These are phyloP conservation scores for Petrolisthes cinctipes DNA, from an alignment of 2,888 invertebrate genomes.

Conservation along the genomic window DNA sequence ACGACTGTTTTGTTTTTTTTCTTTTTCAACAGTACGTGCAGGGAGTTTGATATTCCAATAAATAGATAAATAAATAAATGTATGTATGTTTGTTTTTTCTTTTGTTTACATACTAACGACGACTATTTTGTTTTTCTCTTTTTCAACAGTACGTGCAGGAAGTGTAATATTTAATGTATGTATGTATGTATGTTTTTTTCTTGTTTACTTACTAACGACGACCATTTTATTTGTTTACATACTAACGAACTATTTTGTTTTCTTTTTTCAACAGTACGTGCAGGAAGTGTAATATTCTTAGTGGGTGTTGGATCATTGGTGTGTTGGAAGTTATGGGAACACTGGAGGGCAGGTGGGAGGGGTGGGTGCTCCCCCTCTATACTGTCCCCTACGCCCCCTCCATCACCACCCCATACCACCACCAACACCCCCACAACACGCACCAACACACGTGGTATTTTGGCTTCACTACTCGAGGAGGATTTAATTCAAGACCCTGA, in stretches of 20 bases:
- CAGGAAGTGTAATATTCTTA: conserved; percentile 62
- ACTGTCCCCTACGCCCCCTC: conserved; percentile 32
- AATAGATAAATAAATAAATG: too few relatives aligned
- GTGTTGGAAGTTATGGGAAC: conserved; percentile 63
- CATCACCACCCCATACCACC: conserved; percentile 30
- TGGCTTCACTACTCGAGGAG: conserved; percentile 64
- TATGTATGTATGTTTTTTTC: background rate
- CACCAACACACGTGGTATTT: conserved; percentile 41
- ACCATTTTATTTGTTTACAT: too few relatives aligned
- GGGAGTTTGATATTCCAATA: too few relatives aligned
- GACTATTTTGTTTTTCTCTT: too few relatives aligned
- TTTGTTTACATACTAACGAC: background rate
- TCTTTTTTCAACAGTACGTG: conserved; percentile 50
- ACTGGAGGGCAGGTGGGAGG: conserved; percentile 48
- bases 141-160: too few relatives aligned
- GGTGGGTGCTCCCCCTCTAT: conserved; percentile 38
- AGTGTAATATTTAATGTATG: too few relatives aligned
- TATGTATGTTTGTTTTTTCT: background rate
- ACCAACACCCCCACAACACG: conserved; percentile 19
- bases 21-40: too few relatives aligned
- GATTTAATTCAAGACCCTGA: conserved; percentile 59
- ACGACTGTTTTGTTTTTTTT: too few relatives aligned
- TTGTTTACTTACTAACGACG: background rate
- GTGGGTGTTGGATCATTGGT: conserved; percentile 65
- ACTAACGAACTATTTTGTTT: too few relatives aligned